These are phyloP conservation scores for Hipparchia semele DNA, from an alignment of 2,888 invertebrate genomes.

Conservation along the genomic window DNA sequence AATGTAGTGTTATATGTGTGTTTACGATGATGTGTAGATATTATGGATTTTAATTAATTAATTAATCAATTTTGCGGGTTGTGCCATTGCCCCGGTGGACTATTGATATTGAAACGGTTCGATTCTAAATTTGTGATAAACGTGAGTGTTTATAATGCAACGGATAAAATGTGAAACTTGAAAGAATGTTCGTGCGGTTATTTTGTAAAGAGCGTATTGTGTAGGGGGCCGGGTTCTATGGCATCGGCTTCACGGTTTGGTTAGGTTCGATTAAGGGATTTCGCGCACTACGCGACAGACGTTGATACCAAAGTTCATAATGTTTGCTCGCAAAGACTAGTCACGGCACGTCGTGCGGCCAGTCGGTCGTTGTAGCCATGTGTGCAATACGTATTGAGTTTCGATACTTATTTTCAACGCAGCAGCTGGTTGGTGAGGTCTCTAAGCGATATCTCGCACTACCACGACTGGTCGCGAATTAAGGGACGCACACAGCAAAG, in stretches of 20 bases:
- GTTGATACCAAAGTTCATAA: no score
- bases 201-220: constrained; percentile 1
- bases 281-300: no score
- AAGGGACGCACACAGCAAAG: no score
- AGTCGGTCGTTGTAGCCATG: no score
- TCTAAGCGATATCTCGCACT: no score
- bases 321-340: no score
- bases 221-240: background rate
- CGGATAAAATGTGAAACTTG: constrained; percentile 27
- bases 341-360: no score
- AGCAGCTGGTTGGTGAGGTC: no score
- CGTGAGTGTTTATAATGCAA: constrained; percentile 46
- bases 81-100: constrained; percentile 64
- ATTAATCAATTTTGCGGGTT: constrained; percentile 50
- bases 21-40: constrained; percentile 72
- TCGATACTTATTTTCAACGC: no score
- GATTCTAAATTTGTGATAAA: constrained; percentile 34
- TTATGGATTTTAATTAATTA: constrained; percentile 45
- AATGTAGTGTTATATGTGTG: constrained; percentile 73
- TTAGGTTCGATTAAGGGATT: background rate
- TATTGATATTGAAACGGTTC: constrained; percentile 20
- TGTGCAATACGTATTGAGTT: no score
- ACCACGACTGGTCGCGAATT: no score
- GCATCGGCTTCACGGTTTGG: background rate
- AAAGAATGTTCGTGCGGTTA: background rate